Conservation (phyloP, 2,888 invertebrate genomes). For the Gortyna flavago region DNA sequence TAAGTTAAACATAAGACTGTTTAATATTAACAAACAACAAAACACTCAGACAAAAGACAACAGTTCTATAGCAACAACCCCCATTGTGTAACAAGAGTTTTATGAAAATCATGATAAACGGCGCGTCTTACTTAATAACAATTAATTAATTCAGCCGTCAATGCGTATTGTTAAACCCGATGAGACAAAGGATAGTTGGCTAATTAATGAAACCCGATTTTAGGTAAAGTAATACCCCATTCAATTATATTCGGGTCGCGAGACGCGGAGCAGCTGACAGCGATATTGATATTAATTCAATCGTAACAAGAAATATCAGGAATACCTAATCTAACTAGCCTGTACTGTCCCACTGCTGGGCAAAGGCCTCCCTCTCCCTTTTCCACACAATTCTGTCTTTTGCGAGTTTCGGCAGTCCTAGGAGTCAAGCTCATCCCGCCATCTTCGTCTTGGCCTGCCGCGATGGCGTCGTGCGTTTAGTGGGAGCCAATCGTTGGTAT, state of each 20-base stretch:
- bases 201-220: slow-evolving; percentile 73
- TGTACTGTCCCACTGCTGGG: too few relatives aligned
- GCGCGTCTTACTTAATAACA: slow-evolving; percentile 64
- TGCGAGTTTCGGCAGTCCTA: too few relatives aligned
- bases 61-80: slow-evolving; percentile 35
- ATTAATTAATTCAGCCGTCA: slow-evolving; percentile 66
- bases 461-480: too few relatives aligned
- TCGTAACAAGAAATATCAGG: neutral
- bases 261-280: neutral
- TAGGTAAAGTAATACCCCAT: slow-evolving; percentile 69
- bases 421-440: too few relatives aligned
- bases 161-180: slow-evolving; percentile 63
- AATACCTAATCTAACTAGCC: too few relatives aligned
- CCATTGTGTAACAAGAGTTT: slow-evolving; percentile 53
- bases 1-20: neutral
- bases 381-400: too few relatives aligned
- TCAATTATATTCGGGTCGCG: slow-evolving; percentile 36
- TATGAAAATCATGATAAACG: slow-evolving; percentile 62
- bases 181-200: slow-evolving; percentile 70
- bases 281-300: slow-evolving; percentile 12
- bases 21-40: slow-evolving; percentile 6
- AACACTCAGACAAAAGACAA: slow-evolving; percentile 27
- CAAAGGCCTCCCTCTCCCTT: too few relatives aligned
- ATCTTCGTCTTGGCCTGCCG: too few relatives aligned
- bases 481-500: too few relatives aligned